Evolutionary conservation across 1,140 invertebrate genomes (phyloP).

Genomic region (Drosophila trapezifrons): DNA sequence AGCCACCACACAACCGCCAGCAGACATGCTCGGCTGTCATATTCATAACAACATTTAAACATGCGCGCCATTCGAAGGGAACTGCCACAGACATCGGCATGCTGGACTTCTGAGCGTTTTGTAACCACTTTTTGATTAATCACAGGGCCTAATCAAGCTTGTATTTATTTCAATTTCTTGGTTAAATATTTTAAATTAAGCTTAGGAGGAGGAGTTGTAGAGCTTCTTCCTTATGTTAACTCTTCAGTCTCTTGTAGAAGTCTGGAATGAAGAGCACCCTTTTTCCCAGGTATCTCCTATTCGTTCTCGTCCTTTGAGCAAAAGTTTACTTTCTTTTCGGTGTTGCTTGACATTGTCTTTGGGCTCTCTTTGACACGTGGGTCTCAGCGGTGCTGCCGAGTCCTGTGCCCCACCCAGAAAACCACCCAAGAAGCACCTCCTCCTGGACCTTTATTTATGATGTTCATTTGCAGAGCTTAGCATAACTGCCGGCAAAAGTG

Average conservation of each 20-base stretch:
- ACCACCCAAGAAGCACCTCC: too few relatives aligned
- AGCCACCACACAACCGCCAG: slow-evolving; percentile 3
- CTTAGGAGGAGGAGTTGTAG: too few relatives aligned
- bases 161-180: too few relatives aligned
- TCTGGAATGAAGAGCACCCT: not conserved
- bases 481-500: slow-evolving; percentile 50
- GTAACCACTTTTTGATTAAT: too few relatives aligned
- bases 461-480: slow-evolving; percentile 75
- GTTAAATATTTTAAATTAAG: too few relatives aligned
- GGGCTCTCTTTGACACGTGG: slow-evolving; percentile 55
- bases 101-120: not conserved
- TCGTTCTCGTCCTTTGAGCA: not conserved
- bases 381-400: slow-evolving; percentile 13
- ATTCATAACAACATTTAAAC: slow-evolving; percentile 72
- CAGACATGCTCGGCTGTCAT: slow-evolving; percentile 37
- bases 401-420: not conserved
- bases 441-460: slow-evolving; percentile 61
- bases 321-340: slow-evolving; percentile 32
- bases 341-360: slow-evolving; percentile 46
- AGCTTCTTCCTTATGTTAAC: too few relatives aligned
- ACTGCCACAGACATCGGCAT: slow-evolving; percentile 13
- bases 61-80: slow-evolving; percentile 57
- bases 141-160: not conserved
- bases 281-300: not conserved
- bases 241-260: too few relatives aligned